Conservation (phyloP, 1,140 invertebrate genomes). For the Drosophila murphyi region DNA sequence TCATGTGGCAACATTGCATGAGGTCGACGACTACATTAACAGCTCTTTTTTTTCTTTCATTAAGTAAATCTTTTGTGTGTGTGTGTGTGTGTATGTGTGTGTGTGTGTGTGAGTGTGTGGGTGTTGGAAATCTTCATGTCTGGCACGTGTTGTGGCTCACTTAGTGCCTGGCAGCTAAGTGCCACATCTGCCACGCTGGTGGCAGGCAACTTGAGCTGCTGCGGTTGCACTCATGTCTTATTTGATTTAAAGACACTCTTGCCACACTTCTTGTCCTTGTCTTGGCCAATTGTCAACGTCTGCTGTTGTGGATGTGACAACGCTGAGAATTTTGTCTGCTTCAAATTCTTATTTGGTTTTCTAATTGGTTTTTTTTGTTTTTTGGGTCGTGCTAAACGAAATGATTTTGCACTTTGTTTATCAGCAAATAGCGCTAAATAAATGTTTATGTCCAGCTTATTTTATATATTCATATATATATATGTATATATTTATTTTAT, state of each 20-base stretch:
- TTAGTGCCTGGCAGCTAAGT: slow-evolving; percentile 46
- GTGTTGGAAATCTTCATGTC: slow-evolving; percentile 40
- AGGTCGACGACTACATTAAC: slow-evolving; percentile 71
- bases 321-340: slow-evolving; percentile 40
- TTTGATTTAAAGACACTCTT: slow-evolving; percentile 25
- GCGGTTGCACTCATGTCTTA: slow-evolving; percentile 7
- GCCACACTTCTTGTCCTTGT: slow-evolving; percentile 7
- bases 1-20: slow-evolving; percentile 39
- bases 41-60: neutral
- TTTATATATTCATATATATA: slow-evolving; percentile 4
- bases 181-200: slow-evolving; percentile 14
- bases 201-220: slow-evolving; percentile 12
- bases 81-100: neutral
- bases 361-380: slow-evolving; percentile 28
- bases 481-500: slow-evolving; percentile 8
- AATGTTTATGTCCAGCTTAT: slow-evolving; percentile 46
- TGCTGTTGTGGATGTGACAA: slow-evolving; percentile 18
- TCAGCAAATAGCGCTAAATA: slow-evolving; percentile 28
- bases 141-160: slow-evolving; percentile 50
- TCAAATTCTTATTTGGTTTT: slow-evolving; percentile 28
- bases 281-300: slow-evolving; percentile 23
- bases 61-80: neutral
- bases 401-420: slow-evolving; percentile 59
- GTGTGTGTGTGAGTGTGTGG: slow-evolving; percentile 9
- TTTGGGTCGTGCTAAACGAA: slow-evolving; percentile 25